Evolutionary conservation across 2,797 vertebrate species (phyloP).

Genomic region (Coregonus suidteri): DNA sequence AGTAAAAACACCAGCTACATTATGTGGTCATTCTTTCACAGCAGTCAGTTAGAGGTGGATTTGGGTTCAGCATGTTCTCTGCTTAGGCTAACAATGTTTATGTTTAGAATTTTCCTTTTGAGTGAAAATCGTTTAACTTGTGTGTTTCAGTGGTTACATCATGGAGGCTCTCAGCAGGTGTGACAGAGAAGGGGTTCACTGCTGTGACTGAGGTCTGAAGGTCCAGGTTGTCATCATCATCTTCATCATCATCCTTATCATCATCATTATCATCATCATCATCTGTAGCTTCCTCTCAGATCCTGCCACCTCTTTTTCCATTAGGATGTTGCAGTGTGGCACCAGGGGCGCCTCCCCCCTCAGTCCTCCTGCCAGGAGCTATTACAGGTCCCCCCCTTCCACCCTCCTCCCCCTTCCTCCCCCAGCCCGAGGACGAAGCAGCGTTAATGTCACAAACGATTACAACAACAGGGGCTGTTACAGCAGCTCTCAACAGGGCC

Average conservation of each 20-base stretch:
- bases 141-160: too few relatives aligned
- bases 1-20: neutral
- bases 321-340: neutral
- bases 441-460: conserved; percentile 57
- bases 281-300: neutral
- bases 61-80: neutral
- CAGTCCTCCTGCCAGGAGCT: conserved; percentile 20
- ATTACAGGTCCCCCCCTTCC: neutral
- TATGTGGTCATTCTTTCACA: neutral
- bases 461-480: conserved; percentile 37
- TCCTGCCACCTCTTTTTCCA: neutral
- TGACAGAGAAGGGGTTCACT: too few relatives aligned
- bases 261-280: neutral
- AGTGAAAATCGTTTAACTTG: neutral
- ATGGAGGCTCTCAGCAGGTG: too few relatives aligned
- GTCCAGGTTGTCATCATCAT: neutral
- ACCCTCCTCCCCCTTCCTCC: neutral
- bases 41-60: neutral
- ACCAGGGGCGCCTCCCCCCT: neutral
- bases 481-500: conserved; percentile 39
- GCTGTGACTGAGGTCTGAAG: neutral
- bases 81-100: neutral
- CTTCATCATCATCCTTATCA: neutral
- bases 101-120: neutral
- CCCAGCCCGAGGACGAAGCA: conserved; percentile 46